These are phyloP conservation scores for Tetramorium parvispinum DNA, from an alignment of 1,140 invertebrate genomes.

Conservation along the genomic window DNA sequence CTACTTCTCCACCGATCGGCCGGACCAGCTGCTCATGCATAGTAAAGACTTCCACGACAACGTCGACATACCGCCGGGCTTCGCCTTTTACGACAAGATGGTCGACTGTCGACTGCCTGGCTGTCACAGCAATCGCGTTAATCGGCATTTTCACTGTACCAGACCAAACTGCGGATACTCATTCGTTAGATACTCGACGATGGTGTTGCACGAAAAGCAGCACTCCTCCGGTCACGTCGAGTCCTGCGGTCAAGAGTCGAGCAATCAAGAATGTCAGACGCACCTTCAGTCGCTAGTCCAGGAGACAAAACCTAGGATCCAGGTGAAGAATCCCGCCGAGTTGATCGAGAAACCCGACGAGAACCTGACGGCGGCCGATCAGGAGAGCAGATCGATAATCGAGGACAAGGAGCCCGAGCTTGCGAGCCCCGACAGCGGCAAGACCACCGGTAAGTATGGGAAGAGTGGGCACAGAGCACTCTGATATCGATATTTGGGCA, in stretches of 20 bases:
- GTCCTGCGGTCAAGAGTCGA: slow-evolving; percentile 58
- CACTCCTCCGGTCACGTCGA: slow-evolving; percentile 79
- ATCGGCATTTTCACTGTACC: slow-evolving; percentile 92
- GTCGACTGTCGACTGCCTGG: slow-evolving; percentile 90
- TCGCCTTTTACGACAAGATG: slow-evolving; percentile 92
- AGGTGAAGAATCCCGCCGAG: slow-evolving; percentile 84
- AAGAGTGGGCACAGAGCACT: slow-evolving; percentile 56
- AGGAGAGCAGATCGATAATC: slow-evolving; percentile 74
- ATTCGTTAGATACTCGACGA: slow-evolving; percentile 91
- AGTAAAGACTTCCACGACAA: slow-evolving; percentile 94
- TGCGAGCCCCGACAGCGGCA: slow-evolving; percentile 78
- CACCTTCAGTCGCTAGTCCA: slow-evolving; percentile 70
- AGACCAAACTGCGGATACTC: slow-evolving; percentile 91
- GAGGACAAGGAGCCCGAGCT: slow-evolving; percentile 82
- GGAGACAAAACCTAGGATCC: slow-evolving; percentile 83
- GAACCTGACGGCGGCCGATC: slow-evolving; percentile 32
- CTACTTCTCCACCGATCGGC: slow-evolving; percentile 88
- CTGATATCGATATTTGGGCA: slow-evolving; percentile 54
- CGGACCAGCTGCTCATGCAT: slow-evolving; percentile 90
- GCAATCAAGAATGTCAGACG: slow-evolving; percentile 72
- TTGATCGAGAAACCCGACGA: slow-evolving; percentile 83
- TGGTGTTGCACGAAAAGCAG: slow-evolving; percentile 90
- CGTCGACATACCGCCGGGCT: slow-evolving; percentile 92
- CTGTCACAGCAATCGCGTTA: slow-evolving; percentile 90
- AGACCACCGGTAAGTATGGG: slow-evolving; percentile 84